Percentiles rank a stretch among this genome's conserved stretches.
Conservation (phyloP, 1,140 invertebrate species). For the Battus philenor region DNA sequence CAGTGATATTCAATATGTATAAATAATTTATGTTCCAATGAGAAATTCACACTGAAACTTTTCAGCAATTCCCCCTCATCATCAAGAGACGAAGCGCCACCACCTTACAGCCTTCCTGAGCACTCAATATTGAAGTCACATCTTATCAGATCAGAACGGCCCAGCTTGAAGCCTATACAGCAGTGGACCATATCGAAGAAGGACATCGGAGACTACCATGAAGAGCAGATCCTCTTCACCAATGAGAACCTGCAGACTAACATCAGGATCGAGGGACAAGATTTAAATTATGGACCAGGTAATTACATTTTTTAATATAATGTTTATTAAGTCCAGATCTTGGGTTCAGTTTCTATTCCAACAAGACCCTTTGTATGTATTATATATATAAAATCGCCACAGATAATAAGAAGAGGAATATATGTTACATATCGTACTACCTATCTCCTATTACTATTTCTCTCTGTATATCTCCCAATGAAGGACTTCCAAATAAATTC, state of each 20-base stretch:
- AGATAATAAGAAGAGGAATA: no score
- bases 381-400: no score
- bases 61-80: conserved; percentile 55
- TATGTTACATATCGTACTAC: no score
- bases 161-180: conserved; percentile 52
- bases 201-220: conserved; percentile 63
- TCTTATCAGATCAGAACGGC: conserved; percentile 42
- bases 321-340: no score
- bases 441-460: no score
- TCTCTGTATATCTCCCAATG: no score
- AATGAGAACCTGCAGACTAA: conserved; percentile 61
- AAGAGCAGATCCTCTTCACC: conserved; percentile 69
- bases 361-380: no score
- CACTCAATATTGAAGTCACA: conserved; percentile 72
- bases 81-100: conserved; percentile 44
- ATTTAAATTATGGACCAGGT: conserved; percentile 61
- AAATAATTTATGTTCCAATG: no score
- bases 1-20: no score
- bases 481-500: no score
- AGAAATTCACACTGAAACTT: no score
- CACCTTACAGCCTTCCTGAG: conserved; percentile 50
- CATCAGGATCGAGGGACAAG: conserved; percentile 45
- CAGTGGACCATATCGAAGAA: conserved; percentile 74
- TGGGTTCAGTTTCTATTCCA: no score
- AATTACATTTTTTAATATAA: conserved; percentile 13